Base-by-base conservation (phyloP, 2,888 invertebrate genomes). In the Machimus rusticus region DNA sequence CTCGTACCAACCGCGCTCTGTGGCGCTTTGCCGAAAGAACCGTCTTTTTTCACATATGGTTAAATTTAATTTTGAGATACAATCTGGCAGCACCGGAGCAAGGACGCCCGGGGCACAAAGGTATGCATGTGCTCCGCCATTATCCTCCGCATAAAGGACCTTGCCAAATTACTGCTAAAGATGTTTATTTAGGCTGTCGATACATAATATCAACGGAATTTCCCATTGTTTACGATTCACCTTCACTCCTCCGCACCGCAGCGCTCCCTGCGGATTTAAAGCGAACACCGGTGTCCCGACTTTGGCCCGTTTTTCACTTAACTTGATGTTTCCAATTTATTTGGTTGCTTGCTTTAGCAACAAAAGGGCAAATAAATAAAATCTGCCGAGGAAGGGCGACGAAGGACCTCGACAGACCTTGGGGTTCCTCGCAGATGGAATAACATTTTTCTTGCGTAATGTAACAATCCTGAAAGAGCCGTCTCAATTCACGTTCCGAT, bases 101-200 rank as follows among this genome's bases (percentile, higher is more conserved):
- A 16, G 19, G 57, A 23, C 39, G 2, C 19, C 23, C 6, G 6
- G n/a, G 12, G 66, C 23, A 23, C 28, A 66, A 51, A 76, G 37
- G 37, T 76, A 37, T n/a, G 43, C 46, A 78, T 39, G 46, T 46
- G 37, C 39, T 39, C 37, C n/a, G 2, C 34, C 43, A 77, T 5
- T n/a, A 78, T 19, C 14, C 39, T 78, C 46, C 46, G n/a, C 23
- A 78, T 23, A 78, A 78, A 78, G 46, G 78, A 78, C n/a, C 78
- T 78, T 23, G 19, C 19, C 78, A 39, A 78, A 78, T 43, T 43
- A 78, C 78, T 19, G 8, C 37, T n/a, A 78, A 78, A 78, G 78
- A 39, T 78, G 78, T 78, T 78, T 78, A 28, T 43, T 78, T 78
- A 78, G 78, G 78, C 28, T 78, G 43, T 78, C 37, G 78, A 43